phyloP scores from a whole-genome alignment of 1,140 invertebrate species.

The Micrasema longulum region DNA sequence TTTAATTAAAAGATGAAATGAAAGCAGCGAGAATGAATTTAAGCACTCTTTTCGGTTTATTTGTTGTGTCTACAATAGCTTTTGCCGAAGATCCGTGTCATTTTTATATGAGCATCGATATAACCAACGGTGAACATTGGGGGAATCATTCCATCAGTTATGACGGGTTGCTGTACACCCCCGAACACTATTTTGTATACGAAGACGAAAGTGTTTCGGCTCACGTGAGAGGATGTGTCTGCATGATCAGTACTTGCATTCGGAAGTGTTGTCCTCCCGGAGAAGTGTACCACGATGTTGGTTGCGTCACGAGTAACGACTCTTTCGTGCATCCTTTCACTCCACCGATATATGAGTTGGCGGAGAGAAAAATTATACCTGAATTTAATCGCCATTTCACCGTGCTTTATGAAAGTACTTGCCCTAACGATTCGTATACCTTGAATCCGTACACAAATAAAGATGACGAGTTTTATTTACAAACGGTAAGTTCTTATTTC shows the following conservation, averaged over 20 bases:
- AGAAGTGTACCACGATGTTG: background rate
- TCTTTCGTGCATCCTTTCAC: background rate
- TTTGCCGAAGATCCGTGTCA: background rate
- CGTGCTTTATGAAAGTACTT: background rate
- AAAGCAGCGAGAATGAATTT: background rate
- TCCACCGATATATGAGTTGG: background rate
- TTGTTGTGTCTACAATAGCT: background rate
- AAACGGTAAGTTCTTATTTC: background rate
- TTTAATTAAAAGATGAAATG: background rate
- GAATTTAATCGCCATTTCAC: background rate
- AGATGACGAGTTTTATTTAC: background rate
- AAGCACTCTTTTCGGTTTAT: background rate
- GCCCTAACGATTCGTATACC: background rate
- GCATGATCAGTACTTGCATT: background rate
- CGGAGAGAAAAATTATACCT: background rate
- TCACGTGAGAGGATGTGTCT: background rate
- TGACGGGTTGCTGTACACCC: background rate
- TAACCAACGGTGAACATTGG: background rate
- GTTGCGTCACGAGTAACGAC: background rate
- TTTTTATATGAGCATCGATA: background rate
- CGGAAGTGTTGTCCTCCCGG: constrained; percentile 10
- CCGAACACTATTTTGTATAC: background rate
- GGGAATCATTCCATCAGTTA: background rate
- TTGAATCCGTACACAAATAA: background rate
- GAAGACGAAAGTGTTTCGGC: background rate